phyloP scores from a whole-genome alignment of 2,113 vertebrate genomes.

The Callipepla squamata region DNA sequence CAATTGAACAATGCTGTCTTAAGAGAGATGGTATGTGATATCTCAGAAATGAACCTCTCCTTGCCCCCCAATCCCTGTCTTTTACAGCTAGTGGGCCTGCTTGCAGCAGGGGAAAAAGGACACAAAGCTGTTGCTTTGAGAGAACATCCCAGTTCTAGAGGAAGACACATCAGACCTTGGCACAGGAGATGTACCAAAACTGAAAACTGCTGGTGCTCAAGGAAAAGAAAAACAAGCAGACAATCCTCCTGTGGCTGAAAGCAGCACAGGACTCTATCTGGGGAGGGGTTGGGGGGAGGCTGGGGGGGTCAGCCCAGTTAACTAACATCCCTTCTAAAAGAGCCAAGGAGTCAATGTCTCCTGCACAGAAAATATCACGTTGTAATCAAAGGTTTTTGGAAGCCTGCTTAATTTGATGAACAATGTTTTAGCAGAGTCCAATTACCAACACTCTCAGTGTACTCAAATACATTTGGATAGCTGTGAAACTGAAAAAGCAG shows the following conservation, averaged over 20 bases:
- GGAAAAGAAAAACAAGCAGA: neutral
- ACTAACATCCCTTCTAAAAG: neutral
- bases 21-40: neutral
- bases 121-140: neutral
- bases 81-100: neutral
- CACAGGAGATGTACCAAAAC: neutral
- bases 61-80: neutral
- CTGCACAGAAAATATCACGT: neutral
- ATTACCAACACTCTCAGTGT: neutral
- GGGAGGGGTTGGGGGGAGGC: neutral
- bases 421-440: neutral
- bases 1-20: neutral
- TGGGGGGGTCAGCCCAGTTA: neutral
- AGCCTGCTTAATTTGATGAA: neutral
- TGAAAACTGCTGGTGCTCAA: neutral
- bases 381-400: neutral
- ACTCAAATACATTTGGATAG: constrained; percentile 1
- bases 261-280: neutral
- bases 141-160: neutral
- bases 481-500: constrained; percentile 11
- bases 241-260: neutral
- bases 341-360: neutral
- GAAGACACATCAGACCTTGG: constrained; percentile 6
- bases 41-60: neutral
- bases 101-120: neutral